phyloP scores from a whole-genome alignment of 2,797 vertebrate species.

The Rhabdomys pumilio region DNA sequence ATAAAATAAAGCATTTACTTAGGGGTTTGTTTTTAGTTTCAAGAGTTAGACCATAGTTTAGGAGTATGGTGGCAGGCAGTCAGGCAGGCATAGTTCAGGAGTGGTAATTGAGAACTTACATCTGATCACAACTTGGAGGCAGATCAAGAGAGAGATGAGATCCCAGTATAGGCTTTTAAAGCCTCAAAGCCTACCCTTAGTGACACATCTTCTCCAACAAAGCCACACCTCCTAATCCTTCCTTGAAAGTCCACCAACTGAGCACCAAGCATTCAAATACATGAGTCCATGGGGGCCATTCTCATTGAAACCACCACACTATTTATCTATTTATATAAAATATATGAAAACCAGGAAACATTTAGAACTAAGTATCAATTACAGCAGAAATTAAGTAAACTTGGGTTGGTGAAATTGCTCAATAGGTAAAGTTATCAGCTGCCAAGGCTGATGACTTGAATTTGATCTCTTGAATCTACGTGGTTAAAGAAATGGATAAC shows the following conservation, averaged over 20 bases:
- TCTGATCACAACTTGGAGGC: neutral
- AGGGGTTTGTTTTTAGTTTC: neutral
- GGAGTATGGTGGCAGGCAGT: neutral
- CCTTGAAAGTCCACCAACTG: neutral
- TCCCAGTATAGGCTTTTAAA: neutral
- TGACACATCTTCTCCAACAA: neutral
- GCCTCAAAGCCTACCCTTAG: neutral
- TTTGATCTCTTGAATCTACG: neutral
- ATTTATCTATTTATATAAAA: neutral
- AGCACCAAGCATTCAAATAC: neutral
- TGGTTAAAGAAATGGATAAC: neutral
- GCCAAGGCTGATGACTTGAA: neutral
- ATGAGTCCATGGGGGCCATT: no score
- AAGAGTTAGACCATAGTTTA: neutral
- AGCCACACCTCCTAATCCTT: neutral
- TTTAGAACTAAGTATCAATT: neutral
- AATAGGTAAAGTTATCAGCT: neutral
- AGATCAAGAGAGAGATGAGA: neutral
- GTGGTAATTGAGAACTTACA: neutral
- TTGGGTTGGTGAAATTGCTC: neutral
- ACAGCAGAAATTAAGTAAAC: neutral
- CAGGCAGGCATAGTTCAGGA: neutral
- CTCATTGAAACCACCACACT: neutral
- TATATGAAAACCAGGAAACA: conserved; percentile 42
- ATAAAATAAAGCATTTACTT: neutral